Evolutionary conservation across 1,140 invertebrate genomes (phyloP).

Genomic region (Thaumetopoea pityocampa): DNA sequence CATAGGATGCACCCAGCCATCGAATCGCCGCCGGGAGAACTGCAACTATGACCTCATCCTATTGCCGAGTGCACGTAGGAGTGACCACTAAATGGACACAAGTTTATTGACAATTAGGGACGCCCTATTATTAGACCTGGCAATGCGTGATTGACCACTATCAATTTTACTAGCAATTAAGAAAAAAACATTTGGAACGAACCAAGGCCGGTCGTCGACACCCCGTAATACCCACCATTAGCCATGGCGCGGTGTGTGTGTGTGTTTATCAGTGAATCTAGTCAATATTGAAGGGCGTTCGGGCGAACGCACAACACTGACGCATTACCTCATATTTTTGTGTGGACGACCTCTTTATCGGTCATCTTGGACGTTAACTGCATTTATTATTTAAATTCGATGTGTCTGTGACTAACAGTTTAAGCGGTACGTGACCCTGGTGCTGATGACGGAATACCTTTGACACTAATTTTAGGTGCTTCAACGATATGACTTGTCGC

Average conservation of each 20-base stretch:
- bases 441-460: conserved; percentile 10
- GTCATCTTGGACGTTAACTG: conserved; percentile 57
- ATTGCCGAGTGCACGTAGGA: conserved; percentile 23
- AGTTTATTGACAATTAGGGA: conserved; percentile 23
- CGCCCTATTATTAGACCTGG: conserved; percentile 14
- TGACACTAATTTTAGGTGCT: conserved; percentile 11
- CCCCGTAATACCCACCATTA: conserved; percentile 30
- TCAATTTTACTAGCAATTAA: conserved; percentile 47
- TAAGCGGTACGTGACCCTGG: conserved; percentile 25
- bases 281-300: conserved; percentile 9
- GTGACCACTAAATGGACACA: conserved; percentile 33
- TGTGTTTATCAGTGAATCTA: conserved; percentile 43
- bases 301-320: conserved; percentile 33
- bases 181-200: conserved; percentile 37
- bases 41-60: conserved; percentile 36
- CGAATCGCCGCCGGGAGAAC: conserved; percentile 29
- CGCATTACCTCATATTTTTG: conserved; percentile 47
- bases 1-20: too few species aligned
- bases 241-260: conserved; percentile 22
- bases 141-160: conserved; percentile 46
- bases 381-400: conserved; percentile 50
- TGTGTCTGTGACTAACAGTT: conserved; percentile 34
- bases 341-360: conserved; percentile 51
- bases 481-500: conserved; percentile 1
- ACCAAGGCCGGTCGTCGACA: conserved; percentile 53